Base-by-base conservation (phyloP, 2,113 vertebrate genomes). In the Gallinago paraguaiae region DNA sequence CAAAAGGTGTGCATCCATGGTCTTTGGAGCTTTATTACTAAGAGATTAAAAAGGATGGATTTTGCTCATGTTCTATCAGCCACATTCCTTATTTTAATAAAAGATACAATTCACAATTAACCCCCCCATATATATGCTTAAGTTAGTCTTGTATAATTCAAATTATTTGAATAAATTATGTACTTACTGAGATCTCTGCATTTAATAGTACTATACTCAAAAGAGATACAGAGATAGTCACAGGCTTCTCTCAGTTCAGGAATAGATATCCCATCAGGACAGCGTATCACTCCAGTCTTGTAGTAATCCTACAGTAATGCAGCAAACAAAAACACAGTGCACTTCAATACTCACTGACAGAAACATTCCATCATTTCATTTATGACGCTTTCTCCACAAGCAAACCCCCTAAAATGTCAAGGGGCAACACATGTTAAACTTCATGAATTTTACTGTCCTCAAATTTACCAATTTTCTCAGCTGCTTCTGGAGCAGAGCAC, bases 171-270 rank as follows among this genome's bases (percentile, higher is more conserved):
- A 82, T 89, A 54, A 91, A 70, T 54, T 82, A 45, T 35, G 93
- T 98, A 99, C 99, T 99, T 98, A 99, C 99, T 99, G 72, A 99
- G 99, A 98, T 99, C 99, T 98, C 99, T 99, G 98, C 99, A 99
- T 98, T 99, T 99, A 97, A 99, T 99, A 95, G 99, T 99, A 97
- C 99, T 99, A 91, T 99, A 99, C 97, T 99, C 99, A 74, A 99
- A 99, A 86, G 99, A 99, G 98, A 99, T 99, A 98, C 99, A 99
- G 95, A 99, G 99, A 98, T 99, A 99, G 98, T 99, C 99, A 86
- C 99, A 99, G 0, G 99, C 99, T 98, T 99, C 99, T 97, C 99
- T 98, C 95, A 99, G 63, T 93, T 99, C 99, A n/a, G 99, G 99
- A 97, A 99, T 99, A 94, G 99, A 99, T 98, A 99, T 99, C 95